Evolutionary conservation across 2,797 vertebrate species (phyloP), one percentile per base, ranked within the genome.

Genomic region (Rousettus madagascariensis): DNA sequence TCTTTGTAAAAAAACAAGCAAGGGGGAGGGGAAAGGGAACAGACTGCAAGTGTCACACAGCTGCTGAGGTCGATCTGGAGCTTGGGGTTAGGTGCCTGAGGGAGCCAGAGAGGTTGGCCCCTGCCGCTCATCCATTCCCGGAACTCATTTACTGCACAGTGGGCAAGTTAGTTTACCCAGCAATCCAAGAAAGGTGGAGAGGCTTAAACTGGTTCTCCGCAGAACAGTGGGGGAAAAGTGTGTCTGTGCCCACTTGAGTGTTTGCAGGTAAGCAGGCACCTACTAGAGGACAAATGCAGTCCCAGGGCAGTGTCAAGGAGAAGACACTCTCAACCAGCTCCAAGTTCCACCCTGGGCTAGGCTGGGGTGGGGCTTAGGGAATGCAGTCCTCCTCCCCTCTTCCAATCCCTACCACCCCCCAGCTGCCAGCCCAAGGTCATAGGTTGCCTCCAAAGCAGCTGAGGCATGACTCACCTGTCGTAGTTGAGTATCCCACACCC

Each of bases 1-100:
- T 97, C 97, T 97, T 97, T 95, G 96, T 96, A 95, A 97, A 96
- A 96, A 96, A 96, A 96, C 94, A 97, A 96, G 95, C 84, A 65
- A 75, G 94, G 95, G 95, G 97, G 96, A 95, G 95, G 94, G 94
- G 95, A 87, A 85, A 72, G 68, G 68, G 97, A 96, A 97, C 95
- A 96, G 95, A 94, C 75, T 15, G 87, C n/a, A 4, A 97, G 77
- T 92, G 97, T 97, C 92, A 93, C 97, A 94, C 97, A 97, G 97
- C 97, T 97, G 97, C 96, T 84, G 88, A 94, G 96, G 95, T 96
- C 96, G 93, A 84, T 97, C 97, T 97, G 94, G 68, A 90, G 96
- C 87, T 74, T 51, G 75, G 63, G 91, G 89, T 36, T 72, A 53
- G 84, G 53, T 6, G 19, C 85, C 36, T 59, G 49, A 16, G 72